Evolutionary conservation across 2,888 invertebrate genomes (phyloP), one percentile per base, ranked within the genome.

Genomic region (Archips xylosteana): DNA sequence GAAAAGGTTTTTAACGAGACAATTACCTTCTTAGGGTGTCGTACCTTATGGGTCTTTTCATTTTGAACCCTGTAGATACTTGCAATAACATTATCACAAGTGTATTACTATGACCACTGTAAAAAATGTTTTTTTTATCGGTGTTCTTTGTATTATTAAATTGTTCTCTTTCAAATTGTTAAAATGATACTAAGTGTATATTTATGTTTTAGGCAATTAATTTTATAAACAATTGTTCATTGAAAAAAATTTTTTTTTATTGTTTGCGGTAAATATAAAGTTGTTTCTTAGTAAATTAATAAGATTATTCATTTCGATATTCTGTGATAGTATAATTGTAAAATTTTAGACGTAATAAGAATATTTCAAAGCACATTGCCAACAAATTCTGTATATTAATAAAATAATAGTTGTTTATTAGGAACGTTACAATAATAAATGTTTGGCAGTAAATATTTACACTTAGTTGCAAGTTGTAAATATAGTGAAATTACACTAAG

Each of bases 401-500:
- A 39, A 13, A 36, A 39, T 15, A 54, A 23, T 66, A 54, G 54
- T 66, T 39, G 32, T 66, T 51, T 54, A 54, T 15, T 34, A 39
- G 13, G 15, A 23, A 54, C 2, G 15, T 47, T 42, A 54, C 0
- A 23, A 42, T 54, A 42, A 42, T 67, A 42, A 39, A 54, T 42
- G 34, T 57, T 54, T 57, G 62, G 13, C 39, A 57, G 54, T 62
- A 64, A 69, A 49, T 23, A 23, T 70, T 63, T 59, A 70, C 60
- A 64, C 60, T 32, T 71, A 70, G 67, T 60, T n/a, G 63, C 61
- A 71, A 68, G 15, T 62, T 82, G 82, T 82, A 82, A 75, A 85
- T 80, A 84, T 54, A 85, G 83, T 86, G 81, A 70, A 73, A 70
- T 65, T 69, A 77, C 59, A 63, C 49, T 71, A 75, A 71, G 59